phyloP scores from a whole-genome alignment of 2,113 vertebrate species.

The Callospermophilus lateralis region DNA sequence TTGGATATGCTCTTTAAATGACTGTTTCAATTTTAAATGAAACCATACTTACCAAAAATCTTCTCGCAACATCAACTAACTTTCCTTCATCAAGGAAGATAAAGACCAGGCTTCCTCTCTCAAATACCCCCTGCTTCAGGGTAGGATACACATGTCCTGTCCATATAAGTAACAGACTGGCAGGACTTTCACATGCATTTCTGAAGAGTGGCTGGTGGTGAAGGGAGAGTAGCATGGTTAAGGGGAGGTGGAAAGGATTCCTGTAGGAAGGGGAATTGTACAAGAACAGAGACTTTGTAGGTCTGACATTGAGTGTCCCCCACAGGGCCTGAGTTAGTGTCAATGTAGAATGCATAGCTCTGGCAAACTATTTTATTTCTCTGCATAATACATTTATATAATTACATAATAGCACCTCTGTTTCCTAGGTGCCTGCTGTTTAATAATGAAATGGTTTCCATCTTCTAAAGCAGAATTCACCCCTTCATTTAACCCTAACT shows the following conservation, averaged over 20 bases:
- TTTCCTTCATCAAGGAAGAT: background rate
- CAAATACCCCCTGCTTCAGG: background rate
- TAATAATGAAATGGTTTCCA: background rate
- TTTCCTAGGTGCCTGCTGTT: background rate
- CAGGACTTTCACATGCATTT: background rate
- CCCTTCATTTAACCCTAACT: constrained; percentile 27
- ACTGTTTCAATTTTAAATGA: constrained; percentile 32
- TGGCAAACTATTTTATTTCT: background rate
- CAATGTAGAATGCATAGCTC: background rate
- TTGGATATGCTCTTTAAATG: background rate
- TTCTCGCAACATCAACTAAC: background rate
- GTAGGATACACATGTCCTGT: background rate
- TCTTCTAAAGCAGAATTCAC: background rate
- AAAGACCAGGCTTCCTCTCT: background rate
- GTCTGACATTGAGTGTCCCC: background rate
- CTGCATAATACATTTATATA: background rate
- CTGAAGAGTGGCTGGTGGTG: background rate
- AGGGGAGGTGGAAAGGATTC: background rate
- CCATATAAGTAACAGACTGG: background rate
- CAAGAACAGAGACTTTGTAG: background rate
- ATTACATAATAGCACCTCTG: constrained; percentile 10
- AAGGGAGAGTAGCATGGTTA: background rate
- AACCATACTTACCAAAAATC: background rate
- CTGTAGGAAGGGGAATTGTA: background rate
- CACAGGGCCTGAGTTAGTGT: background rate